These are phyloP conservation scores for Fragum sueziense DNA, from an alignment of 2,888 invertebrate genomes.

Conservation along the genomic window DNA sequence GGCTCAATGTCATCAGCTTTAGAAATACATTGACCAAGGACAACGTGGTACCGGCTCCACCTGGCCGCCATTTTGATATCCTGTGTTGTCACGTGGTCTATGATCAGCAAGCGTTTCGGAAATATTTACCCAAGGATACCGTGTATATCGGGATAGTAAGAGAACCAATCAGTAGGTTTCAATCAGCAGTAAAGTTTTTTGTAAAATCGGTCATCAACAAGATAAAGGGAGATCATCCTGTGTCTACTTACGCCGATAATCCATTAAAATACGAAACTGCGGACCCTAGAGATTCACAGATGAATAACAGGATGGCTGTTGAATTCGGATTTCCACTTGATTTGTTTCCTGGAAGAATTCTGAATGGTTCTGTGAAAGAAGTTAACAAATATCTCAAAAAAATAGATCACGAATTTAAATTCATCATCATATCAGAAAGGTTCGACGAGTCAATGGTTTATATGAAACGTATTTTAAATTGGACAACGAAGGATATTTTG, in stretches of 20 bases:
- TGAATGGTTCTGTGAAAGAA: constrained; percentile 37
- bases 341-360: constrained; percentile 41
- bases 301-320: constrained; percentile 63
- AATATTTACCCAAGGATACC: constrained; percentile 61
- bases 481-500: constrained; percentile 60
- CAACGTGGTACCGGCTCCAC: constrained; percentile 56
- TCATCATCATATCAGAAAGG: constrained; percentile 63
- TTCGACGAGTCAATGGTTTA: constrained; percentile 66
- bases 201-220: constrained; percentile 47
- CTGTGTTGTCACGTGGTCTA: constrained; percentile 70
- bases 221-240: constrained; percentile 41
- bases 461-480: constrained; percentile 56
- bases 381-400: constrained; percentile 37
- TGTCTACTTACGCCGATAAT: constrained; percentile 56
- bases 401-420: constrained; percentile 56
- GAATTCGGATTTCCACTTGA: constrained; percentile 55
- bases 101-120: constrained; percentile 47
- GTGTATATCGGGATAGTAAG: constrained; percentile 64
- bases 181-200: constrained; percentile 61
- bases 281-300: constrained; percentile 45
- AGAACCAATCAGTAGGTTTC: constrained; percentile 64
- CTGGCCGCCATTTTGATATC: constrained; percentile 61
- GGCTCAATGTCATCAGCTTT: constrained; percentile 61
- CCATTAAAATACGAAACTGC: constrained; percentile 61
- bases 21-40: constrained; percentile 33